Evolutionary conservation across 1,140 invertebrate genomes (phyloP).

Genomic region (Eumaeus atala): DNA sequence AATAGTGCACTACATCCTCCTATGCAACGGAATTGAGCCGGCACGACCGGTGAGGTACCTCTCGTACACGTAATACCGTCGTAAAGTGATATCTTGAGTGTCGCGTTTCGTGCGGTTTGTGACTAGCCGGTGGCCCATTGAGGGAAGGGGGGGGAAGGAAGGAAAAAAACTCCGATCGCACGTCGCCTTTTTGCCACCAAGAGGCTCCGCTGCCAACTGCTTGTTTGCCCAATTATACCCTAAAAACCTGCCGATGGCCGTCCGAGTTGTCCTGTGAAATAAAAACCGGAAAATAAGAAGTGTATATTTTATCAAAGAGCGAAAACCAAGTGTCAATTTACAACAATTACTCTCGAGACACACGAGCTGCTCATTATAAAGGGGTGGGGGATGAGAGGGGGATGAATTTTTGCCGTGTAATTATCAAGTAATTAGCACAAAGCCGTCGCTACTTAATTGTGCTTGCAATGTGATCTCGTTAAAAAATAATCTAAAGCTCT

Average conservation of each 20-base stretch:
- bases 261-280: background rate
- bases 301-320: constrained; percentile 9
- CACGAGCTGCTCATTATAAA: constrained; percentile 24
- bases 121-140: too few relatives aligned
- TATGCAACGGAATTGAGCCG: too few relatives aligned
- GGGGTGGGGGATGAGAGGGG: constrained; percentile 1
- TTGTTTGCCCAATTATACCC: too few relatives aligned
- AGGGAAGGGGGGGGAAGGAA: too few relatives aligned
- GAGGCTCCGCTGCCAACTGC: too few relatives aligned
- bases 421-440: constrained; percentile 28
- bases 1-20: too few relatives aligned
- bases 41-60: too few relatives aligned
- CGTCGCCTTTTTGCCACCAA: too few relatives aligned
- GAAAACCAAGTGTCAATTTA: constrained; percentile 28
- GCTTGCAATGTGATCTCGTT: constrained; percentile 20
- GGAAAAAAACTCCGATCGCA: too few relatives aligned
- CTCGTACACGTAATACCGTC: too few relatives aligned
- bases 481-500: constrained; percentile 16
- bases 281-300: constrained; percentile 2
- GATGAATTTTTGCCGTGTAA: constrained; percentile 26
- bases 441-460: constrained; percentile 20
- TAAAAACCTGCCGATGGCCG: background rate
- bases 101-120: too few relatives aligned
- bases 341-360: constrained; percentile 24
- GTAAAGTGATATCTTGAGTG: too few relatives aligned